These are phyloP conservation scores for Cosmia pyralina DNA, from an alignment of 2,888 invertebrate species.

Conservation along the genomic window DNA sequence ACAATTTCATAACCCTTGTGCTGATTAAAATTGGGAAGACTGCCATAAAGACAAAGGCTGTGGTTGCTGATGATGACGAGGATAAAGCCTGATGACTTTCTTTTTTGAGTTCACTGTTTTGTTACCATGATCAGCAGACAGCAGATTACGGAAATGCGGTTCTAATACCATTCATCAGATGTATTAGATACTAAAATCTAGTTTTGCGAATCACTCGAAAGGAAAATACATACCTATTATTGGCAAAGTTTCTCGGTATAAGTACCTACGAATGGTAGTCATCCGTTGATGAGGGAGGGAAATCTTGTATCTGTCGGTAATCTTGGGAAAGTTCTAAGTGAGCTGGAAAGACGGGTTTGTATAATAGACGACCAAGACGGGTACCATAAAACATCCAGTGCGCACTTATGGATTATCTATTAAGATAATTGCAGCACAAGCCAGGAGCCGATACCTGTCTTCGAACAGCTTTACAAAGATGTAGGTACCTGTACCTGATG, in stretches of 20 bases:
- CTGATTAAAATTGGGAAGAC: background rate
- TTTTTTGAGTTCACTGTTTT: background rate
- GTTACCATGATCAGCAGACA: background rate
- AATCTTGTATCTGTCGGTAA: slow-evolving; percentile 27
- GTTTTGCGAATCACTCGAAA: background rate
- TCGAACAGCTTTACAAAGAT: background rate
- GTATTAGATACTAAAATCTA: background rate
- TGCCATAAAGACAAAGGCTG: background rate
- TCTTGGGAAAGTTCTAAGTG: slow-evolving; percentile 29
- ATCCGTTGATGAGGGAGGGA: no score
- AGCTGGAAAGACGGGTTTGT: slow-evolving; percentile 23
- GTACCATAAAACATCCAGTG: background rate
- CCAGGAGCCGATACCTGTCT: background rate
- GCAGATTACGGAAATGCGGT: background rate
- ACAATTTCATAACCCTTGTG: no score
- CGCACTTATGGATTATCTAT: slow-evolving; percentile 10
- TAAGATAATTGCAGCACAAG: slow-evolving; percentile 1
- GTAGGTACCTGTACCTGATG: background rate
- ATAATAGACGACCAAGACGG: background rate
- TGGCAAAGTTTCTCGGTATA: background rate
- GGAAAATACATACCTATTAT: background rate
- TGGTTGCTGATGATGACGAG: background rate
- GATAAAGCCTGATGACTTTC: background rate
- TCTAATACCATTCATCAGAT: background rate
- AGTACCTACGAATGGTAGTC: no score